Percentiles rank a stretch among this genome's conserved stretches.
These are phyloP conservation scores for Drosophila peninsularis DNA, from an alignment of 2,888 invertebrate species.

Conservation along the genomic window DNA sequence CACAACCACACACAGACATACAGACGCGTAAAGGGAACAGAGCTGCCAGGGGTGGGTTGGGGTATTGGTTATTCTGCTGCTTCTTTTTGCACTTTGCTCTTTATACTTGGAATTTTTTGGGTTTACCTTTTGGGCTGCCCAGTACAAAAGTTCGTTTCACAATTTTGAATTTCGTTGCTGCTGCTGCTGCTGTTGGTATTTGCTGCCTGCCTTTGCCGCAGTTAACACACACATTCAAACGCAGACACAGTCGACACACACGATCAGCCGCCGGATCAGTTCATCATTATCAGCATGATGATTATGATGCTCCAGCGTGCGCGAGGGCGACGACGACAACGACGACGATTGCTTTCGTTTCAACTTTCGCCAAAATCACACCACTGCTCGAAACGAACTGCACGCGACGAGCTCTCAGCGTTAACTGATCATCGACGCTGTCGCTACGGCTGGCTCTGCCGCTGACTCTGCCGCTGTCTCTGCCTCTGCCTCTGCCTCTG, in stretches of 20 bases:
- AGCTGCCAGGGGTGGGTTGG: constrained; percentile 31
- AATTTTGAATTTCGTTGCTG: constrained; percentile 48
- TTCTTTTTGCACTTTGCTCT: constrained; percentile 56
- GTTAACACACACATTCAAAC: constrained; percentile 39
- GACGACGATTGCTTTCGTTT: constrained; percentile 46
- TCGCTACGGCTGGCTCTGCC: neutral
- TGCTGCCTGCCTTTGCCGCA: constrained; percentile 56
- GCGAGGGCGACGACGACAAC: constrained; percentile 51
- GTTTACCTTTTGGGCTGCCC: constrained; percentile 45
- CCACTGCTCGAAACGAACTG: constrained; percentile 44
- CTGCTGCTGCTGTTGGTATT: constrained; percentile 19
- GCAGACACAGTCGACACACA: constrained; percentile 29
- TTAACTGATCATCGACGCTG: constrained; percentile 55
- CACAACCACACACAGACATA: constrained; percentile 20
- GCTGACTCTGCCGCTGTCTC: constrained; percentile 1
- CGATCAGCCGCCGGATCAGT: constrained; percentile 66
- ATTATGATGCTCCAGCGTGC: constrained; percentile 45
- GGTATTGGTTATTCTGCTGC: constrained; percentile 56
- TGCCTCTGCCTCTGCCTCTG: neutral
- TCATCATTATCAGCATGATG: constrained; percentile 48
- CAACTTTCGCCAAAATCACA: constrained; percentile 63
- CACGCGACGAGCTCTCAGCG: constrained; percentile 63
- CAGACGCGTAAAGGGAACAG: neutral
- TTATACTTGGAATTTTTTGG: constrained; percentile 35
- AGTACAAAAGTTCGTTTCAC: constrained; percentile 52